Evolutionary conservation across 2,797 vertebrate genomes (phyloP).

Genomic region (Ibycter americanus): DNA sequence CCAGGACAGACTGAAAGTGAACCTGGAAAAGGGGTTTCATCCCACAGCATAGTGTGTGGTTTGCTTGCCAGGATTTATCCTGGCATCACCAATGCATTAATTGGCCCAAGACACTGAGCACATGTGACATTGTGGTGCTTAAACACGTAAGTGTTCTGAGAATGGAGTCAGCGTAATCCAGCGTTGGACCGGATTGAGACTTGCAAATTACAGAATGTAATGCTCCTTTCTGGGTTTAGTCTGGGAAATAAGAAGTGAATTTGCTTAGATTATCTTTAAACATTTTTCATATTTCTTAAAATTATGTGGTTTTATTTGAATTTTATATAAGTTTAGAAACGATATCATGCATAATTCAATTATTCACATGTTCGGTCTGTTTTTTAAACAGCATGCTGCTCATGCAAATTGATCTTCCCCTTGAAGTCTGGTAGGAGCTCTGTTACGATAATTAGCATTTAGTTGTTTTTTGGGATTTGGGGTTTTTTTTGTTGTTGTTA

Average conservation of each 20-base stretch:
- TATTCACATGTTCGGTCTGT: neutral
- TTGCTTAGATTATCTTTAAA: neutral
- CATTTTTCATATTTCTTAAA: neutral
- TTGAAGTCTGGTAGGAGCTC: conserved; percentile 4
- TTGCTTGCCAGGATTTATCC: neutral
- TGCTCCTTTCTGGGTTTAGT: neutral
- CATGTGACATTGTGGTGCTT: accelerated
- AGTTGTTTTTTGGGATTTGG: too few species aligned
- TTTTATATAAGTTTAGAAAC: neutral
- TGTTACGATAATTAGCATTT: neutral
- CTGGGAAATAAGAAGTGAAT: neutral
- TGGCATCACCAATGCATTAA: neutral
- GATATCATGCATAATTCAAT: neutral
- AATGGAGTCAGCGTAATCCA: neutral
- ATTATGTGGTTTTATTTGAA: neutral
- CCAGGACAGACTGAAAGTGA: neutral
- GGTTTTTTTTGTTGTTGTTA: neutral
- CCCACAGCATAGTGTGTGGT: neutral
- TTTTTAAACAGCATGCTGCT: conserved; percentile 3
- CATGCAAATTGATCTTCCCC: neutral
- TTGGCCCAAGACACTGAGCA: neutral
- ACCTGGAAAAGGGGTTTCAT: neutral
- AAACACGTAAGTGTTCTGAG: neutral
- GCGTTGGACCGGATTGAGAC: neutral
- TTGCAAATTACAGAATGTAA: neutral